A percentile compares a stretch with the other conserved stretches of the same genome.
These are phyloP conservation scores for Euglossa dilemma DNA, from an alignment of 1,140 invertebrate species.

Conservation along the genomic window DNA sequence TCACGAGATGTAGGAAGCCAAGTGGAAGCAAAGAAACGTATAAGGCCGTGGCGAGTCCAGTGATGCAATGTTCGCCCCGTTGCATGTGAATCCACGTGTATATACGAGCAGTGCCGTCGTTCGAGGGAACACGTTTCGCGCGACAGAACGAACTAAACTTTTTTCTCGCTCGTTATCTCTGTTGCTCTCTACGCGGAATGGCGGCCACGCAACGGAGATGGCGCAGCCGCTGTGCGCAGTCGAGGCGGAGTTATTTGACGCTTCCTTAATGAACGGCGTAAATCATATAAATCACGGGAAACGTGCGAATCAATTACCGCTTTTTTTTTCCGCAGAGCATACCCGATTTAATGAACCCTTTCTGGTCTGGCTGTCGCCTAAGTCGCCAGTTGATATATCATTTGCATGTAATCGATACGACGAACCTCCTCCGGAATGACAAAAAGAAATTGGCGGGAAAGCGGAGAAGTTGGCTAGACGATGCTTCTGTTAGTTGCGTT, in stretches of 20 bases:
- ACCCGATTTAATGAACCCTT: slow-evolving; percentile 43
- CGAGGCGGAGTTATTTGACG: slow-evolving; percentile 21
- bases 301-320: slow-evolving; percentile 31
- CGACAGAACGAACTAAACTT: slow-evolving; percentile 43
- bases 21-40: slow-evolving; percentile 63
- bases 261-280: slow-evolving; percentile 33
- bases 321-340: background rate
- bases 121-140: slow-evolving; percentile 44
- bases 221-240: background rate
- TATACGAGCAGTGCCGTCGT: slow-evolving; percentile 12
- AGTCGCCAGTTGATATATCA: slow-evolving; percentile 29
- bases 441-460: background rate
- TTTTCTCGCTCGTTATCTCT: background rate
- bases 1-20: slow-evolving; percentile 67
- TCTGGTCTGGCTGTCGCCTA: slow-evolving; percentile 6
- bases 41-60: slow-evolving; percentile 60
- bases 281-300: slow-evolving; percentile 40
- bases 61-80: slow-evolving; percentile 66
- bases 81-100: slow-evolving; percentile 60
- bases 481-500: background rate
- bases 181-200: background rate
- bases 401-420: slow-evolving; percentile 22
- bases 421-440: background rate
- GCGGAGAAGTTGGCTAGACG: too few relatives aligned
- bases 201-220: slow-evolving; percentile 15